Conservation (phyloP, 2,113 vertebrate genomes). For the Perca flavescens region DNA sequence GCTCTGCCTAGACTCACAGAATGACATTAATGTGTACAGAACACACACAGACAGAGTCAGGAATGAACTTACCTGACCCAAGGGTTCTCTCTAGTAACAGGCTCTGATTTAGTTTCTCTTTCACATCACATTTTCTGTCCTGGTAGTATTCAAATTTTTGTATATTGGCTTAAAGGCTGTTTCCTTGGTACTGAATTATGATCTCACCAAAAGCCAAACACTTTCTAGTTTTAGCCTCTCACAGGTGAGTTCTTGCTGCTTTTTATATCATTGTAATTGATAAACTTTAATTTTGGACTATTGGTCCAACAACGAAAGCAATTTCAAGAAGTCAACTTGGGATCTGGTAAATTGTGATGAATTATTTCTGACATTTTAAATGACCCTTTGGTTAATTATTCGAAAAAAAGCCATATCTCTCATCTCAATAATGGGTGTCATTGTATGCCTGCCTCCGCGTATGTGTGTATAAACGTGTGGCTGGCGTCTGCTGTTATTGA, state of each 20-base stretch:
- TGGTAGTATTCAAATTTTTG: background rate
- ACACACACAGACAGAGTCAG: background rate
- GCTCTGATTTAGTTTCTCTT: background rate
- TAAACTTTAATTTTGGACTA: background rate
- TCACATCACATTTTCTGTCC: background rate
- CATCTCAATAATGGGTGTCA: background rate
- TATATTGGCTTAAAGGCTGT: background rate
- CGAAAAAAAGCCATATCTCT: background rate
- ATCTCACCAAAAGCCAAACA: background rate
- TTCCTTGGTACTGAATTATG: background rate
- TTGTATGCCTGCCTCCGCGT: background rate
- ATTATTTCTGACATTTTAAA: background rate
- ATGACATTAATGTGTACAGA: background rate
- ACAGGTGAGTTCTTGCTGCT: background rate
- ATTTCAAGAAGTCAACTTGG: background rate
- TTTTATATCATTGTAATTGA: background rate
- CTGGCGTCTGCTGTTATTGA: constrained; percentile 61
- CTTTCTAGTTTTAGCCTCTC: too few species aligned
- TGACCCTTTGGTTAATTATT: background rate
- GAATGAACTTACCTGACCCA: background rate
- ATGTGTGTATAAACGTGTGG: constrained; percentile 27
- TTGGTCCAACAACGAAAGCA: background rate
- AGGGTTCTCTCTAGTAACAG: background rate
- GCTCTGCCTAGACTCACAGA: background rate
- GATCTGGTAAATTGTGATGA: background rate